Conservation (phyloP, 2,888 invertebrate species). For the Leucozona laternaria region DNA sequence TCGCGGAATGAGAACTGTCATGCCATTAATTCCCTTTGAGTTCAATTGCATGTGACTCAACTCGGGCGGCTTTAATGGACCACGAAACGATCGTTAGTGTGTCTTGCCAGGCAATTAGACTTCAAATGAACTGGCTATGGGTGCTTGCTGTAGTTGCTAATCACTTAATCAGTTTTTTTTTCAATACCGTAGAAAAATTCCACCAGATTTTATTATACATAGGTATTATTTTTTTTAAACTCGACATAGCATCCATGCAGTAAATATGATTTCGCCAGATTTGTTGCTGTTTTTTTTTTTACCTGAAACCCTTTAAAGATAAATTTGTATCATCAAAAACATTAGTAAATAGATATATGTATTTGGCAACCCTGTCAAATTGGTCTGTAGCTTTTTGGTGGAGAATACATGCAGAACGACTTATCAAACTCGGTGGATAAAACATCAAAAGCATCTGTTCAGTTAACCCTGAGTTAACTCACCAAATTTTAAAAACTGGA, state of each 20-base stretch:
- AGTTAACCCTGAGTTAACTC: too few relatives aligned
- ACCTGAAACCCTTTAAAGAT: background rate
- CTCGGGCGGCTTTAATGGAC: background rate
- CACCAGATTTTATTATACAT: background rate
- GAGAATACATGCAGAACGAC: too few relatives aligned
- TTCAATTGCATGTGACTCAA: slow-evolving; percentile 24
- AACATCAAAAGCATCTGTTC: too few relatives aligned
- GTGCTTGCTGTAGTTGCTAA: slow-evolving; percentile 51
- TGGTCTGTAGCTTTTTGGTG: too few relatives aligned
- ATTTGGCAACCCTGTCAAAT: too few relatives aligned
- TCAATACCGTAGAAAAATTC: slow-evolving; percentile 29
- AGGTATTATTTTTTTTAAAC: too few relatives aligned
- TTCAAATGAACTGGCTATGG: slow-evolving; percentile 41
- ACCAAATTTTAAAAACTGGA: too few relatives aligned
- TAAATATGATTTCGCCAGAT: background rate
- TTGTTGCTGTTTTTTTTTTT: background rate
- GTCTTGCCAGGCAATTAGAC: slow-evolving; percentile 45
- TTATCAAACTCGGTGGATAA: too few relatives aligned
- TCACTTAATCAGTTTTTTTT: slow-evolving; percentile 69
- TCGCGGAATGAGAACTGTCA: slow-evolving; percentile 20
- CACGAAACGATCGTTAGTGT: slow-evolving; percentile 42
- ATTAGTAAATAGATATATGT: too few relatives aligned
- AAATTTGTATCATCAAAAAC: too few relatives aligned
- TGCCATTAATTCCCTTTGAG: slow-evolving; percentile 23
- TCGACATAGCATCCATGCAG: background rate